phyloP scores from a whole-genome alignment of 1,140 invertebrate species.

The Coptotermes formosanus region DNA sequence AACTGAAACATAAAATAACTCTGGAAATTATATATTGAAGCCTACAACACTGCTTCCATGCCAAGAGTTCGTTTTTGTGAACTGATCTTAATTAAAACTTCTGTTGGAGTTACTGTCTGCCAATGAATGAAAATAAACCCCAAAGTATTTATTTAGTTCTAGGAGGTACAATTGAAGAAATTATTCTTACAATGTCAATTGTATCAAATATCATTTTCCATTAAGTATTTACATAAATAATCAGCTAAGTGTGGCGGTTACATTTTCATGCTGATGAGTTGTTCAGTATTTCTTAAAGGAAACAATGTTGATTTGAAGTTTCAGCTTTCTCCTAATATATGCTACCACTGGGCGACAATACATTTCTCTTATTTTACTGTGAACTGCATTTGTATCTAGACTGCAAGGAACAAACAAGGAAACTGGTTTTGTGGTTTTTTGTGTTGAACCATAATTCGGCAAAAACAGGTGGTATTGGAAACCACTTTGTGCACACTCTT shows the following conservation, averaged over 20 bases:
- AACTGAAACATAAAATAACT: too few relatives aligned
- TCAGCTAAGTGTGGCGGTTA: not conserved
- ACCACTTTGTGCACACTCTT: not conserved
- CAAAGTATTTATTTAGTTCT: too few relatives aligned
- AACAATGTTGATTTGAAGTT: not conserved
- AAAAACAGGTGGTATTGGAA: not conserved
- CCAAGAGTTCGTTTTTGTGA: too few relatives aligned
- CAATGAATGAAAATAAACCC: too few relatives aligned
- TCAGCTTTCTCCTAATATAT: slow-evolving; percentile 1
- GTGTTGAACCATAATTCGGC: not conserved
- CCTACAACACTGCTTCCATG: too few relatives aligned
- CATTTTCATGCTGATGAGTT: not conserved
- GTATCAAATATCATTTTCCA: too few relatives aligned
- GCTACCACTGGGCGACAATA: not conserved
- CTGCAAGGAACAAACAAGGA: not conserved
- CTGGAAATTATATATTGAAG: too few relatives aligned
- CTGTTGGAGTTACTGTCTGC: too few relatives aligned
- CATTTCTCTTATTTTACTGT: not conserved
- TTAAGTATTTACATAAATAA: not conserved
- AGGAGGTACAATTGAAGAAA: too few relatives aligned
- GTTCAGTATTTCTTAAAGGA: not conserved
- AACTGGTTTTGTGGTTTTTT: not conserved
- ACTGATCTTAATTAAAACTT: too few relatives aligned
- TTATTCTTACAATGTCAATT: too few relatives aligned
- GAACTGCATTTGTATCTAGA: not conserved